These are phyloP conservation scores for Tenthredo livida DNA, from an alignment of 2,888 invertebrate species.

Conservation along the genomic window DNA sequence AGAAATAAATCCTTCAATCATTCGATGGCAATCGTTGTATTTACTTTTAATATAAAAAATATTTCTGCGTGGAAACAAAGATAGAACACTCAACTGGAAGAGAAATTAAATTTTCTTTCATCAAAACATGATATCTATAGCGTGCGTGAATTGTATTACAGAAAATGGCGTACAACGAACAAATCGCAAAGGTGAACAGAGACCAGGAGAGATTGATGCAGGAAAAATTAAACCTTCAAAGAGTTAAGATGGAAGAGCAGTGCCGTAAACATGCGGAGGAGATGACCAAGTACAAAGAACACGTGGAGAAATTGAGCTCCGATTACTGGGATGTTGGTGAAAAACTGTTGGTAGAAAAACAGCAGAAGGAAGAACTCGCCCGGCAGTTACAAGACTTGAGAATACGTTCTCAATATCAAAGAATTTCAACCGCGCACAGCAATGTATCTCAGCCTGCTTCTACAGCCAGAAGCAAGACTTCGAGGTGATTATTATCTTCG, in stretches of 20 bases:
- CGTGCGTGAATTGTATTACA: constrained; percentile 57
- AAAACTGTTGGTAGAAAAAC: constrained; percentile 81
- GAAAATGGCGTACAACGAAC: constrained; percentile 82
- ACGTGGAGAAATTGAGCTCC: constrained; percentile 79
- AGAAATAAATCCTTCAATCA: background rate
- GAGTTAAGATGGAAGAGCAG: constrained; percentile 71
- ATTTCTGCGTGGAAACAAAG: background rate
- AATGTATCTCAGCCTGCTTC: constrained; percentile 37
- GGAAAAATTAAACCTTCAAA: constrained; percentile 78
- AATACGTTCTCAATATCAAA: constrained; percentile 54
- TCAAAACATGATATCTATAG: background rate
- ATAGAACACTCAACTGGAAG: background rate
- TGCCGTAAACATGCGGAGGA: constrained; percentile 73
- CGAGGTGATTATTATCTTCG: constrained; percentile 61
- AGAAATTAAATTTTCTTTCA: background rate
- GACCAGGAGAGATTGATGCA: constrained; percentile 80
- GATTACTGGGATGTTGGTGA: constrained; percentile 84
- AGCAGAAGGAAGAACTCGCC: constrained; percentile 80
- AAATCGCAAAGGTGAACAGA: constrained; percentile 80
- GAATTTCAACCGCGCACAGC: constrained; percentile 52
- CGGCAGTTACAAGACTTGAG: constrained; percentile 71
- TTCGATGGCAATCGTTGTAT: background rate
- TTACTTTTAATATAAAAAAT: background rate
- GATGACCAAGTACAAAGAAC: constrained; percentile 80
- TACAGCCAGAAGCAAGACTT: constrained; percentile 58